A percentile compares a stretch with the other conserved stretches of the same genome.
Evolutionary conservation across 2,888 invertebrate species (phyloP).

Genomic region (Anorthoa munda): DNA sequence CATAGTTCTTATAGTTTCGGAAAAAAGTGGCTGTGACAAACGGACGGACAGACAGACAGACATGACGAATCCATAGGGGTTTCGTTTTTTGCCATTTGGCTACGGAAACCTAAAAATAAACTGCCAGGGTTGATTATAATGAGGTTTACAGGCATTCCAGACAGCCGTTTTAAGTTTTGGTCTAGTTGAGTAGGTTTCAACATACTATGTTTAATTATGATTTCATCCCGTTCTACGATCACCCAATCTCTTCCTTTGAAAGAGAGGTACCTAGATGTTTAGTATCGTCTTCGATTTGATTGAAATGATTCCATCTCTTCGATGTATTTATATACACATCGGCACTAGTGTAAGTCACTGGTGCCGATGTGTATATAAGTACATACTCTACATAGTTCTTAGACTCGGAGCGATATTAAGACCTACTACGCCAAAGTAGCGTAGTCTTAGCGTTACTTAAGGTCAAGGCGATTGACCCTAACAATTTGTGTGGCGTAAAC

Average conservation of each 20-base stretch:
- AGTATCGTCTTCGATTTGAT: neutral
- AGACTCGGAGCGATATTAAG: neutral
- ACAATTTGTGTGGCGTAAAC: neutral
- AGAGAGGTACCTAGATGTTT: neutral
- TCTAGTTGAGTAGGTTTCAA: neutral
- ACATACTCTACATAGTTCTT: no score
- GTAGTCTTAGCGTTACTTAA: neutral
- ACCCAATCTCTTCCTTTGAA: neutral
- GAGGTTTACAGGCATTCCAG: neutral
- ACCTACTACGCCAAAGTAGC: neutral
- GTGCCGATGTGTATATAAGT: no score
- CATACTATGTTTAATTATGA: neutral
- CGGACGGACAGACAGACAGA: no score
- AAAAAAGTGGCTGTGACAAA: no score
- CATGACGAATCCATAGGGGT: no score
- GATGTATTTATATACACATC: neutral
- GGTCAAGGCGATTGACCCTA: slow-evolving; percentile 10
- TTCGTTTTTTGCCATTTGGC: no score
- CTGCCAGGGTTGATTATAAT: neutral
- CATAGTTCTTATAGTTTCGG: no score
- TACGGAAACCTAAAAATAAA: no score
- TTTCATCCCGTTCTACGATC: neutral
- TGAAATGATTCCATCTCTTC: neutral
- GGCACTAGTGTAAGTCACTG: no score
- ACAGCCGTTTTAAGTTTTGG: neutral